Evolutionary conservation across 92 coral and sea anemone species (phyloP).

Genomic region (Paramuricea clavata): DNA sequence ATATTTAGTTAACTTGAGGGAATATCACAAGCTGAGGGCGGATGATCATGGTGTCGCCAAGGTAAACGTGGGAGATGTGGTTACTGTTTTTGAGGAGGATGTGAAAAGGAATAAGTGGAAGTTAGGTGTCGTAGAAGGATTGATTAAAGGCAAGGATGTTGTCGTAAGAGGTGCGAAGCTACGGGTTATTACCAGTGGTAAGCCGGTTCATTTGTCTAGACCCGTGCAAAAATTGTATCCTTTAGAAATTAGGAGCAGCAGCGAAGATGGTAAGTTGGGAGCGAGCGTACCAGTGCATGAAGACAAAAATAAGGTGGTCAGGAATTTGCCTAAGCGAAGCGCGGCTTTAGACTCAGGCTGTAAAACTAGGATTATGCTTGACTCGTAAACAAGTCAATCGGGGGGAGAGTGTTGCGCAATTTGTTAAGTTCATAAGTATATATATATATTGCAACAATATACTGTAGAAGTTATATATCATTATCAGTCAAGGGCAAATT

Average conservation of each 20-base stretch:
- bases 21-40: neutral
- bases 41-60: neutral
- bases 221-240: neutral
- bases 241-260: neutral
- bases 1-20: neutral
- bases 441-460: too few relatives aligned
- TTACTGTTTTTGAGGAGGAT: neutral
- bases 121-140: neutral
- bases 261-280: neutral
- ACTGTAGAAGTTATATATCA: too few relatives aligned
- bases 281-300: neutral
- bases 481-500: too few relatives aligned
- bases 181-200: neutral
- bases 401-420: too few relatives aligned
- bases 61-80: neutral
- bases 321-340: too few relatives aligned
- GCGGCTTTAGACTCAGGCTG: too few relatives aligned
- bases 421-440: too few relatives aligned
- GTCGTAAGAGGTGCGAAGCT: neutral
- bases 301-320: too few relatives aligned
- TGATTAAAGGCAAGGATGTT: conserved; percentile 6
- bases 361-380: too few relatives aligned
- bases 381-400: too few relatives aligned
- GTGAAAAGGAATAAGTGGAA: neutral
- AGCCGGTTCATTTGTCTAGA: neutral